Evolutionary conservation across 2,113 vertebrate species (phyloP).

Genomic region (Apteryx owenii): DNA sequence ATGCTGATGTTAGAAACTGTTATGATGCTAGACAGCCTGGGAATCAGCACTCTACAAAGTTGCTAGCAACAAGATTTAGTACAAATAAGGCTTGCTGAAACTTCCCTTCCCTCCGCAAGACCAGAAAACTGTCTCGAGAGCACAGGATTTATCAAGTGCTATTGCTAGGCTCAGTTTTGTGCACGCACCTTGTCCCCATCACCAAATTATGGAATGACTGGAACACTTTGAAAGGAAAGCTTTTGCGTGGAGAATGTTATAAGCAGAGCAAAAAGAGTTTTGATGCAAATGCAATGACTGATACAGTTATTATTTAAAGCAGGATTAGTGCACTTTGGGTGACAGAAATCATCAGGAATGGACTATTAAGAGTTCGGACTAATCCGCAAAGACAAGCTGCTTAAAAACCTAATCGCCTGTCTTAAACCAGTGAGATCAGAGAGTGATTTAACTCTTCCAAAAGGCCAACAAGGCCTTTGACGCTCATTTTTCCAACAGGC

Average conservation of each 20-base stretch:
- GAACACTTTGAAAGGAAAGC: neutral
- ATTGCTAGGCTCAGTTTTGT: neutral
- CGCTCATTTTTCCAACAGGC: neutral
- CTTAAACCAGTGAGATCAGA: constrained; percentile 28
- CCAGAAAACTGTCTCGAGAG: neutral
- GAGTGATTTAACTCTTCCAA: constrained; percentile 29
- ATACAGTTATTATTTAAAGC: neutral
- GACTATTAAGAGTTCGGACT: constrained; percentile 30
- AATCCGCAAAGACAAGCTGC: constrained; percentile 49
- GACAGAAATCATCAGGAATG: neutral
- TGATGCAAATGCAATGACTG: neutral
- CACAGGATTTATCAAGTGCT: neutral
- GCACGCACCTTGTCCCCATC: accelerated
- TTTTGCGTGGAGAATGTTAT: neutral
- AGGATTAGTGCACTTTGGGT: neutral
- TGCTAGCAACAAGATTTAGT: neutral
- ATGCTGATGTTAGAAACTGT: neutral
- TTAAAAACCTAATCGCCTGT: neutral
- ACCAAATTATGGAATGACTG: neutral
- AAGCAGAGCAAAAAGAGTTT: neutral
- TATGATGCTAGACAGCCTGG: neutral
- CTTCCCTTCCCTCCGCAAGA: neutral
- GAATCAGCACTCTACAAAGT: neutral
- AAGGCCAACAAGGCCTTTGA: neutral
- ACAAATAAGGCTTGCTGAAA: neutral